phyloP scores from a whole-genome alignment of 2,888 invertebrate genomes.

The Leucophenga maculata region DNA sequence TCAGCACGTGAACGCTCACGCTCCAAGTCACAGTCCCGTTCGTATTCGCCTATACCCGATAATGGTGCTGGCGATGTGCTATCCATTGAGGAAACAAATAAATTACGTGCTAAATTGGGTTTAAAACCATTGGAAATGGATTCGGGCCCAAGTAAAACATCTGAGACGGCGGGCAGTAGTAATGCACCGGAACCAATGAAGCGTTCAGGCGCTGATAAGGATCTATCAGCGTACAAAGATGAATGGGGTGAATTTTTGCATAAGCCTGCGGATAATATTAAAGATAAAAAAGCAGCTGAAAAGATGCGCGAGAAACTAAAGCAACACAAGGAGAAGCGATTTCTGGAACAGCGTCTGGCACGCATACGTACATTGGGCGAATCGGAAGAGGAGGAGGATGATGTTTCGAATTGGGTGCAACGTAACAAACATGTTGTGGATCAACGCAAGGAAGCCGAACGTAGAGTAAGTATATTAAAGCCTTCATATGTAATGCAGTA shows the following conservation, averaged over 20 bases:
- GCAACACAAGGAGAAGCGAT: constrained; percentile 84
- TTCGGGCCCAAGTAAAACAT: constrained; percentile 56
- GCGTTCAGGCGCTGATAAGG: constrained; percentile 51
- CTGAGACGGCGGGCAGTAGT: constrained; percentile 58
- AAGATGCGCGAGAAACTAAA: constrained; percentile 86
- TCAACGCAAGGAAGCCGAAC: constrained; percentile 86
- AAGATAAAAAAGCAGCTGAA: constrained; percentile 82
- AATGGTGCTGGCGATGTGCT: constrained; percentile 75
- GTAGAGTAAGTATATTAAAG: constrained; percentile 75
- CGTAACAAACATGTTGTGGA: constrained; percentile 83
- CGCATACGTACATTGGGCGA: constrained; percentile 84
- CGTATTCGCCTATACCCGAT: constrained; percentile 69
- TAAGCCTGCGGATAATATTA: constrained; percentile 85
- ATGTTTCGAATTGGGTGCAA: constrained; percentile 86
- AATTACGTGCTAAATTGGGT: constrained; percentile 91
- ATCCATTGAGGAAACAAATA: constrained; percentile 89
- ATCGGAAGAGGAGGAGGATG: constrained; percentile 83
- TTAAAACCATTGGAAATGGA: constrained; percentile 89
- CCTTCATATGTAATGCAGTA: no score
- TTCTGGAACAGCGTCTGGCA: constrained; percentile 77
- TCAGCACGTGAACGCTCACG: constrained; percentile 48
- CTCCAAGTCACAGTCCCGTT: constrained; percentile 46
- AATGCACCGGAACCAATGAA: constrained; percentile 71
- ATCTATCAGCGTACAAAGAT: constrained; percentile 67
- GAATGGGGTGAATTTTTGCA: constrained; percentile 87